phyloP scores from a whole-genome alignment of 1,140 invertebrate genomes.

The Streblospio benedicti region DNA sequence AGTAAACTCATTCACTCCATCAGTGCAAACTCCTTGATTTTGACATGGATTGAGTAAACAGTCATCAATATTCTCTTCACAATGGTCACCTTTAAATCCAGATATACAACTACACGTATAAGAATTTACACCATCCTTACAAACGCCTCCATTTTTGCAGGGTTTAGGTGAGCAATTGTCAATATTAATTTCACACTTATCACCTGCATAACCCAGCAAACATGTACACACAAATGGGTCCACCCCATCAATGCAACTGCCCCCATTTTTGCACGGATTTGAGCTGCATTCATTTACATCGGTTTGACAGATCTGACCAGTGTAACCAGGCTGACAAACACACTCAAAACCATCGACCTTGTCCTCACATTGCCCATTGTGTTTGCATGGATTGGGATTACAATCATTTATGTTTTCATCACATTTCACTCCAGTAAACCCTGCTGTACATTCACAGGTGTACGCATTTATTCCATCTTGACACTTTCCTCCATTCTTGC shows the following conservation, averaged over 20 bases:
- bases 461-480: neutral
- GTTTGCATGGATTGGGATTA: slow-evolving; percentile 28
- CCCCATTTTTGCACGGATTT: slow-evolving; percentile 76
- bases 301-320: slow-evolving; percentile 54
- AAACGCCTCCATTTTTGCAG: slow-evolving; percentile 11
- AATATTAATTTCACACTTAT: slow-evolving; percentile 37
- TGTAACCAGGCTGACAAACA: slow-evolving; percentile 3
- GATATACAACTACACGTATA: slow-evolving; percentile 4
- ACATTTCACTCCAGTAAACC: slow-evolving; percentile 5
- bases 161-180: neutral
- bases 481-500: slow-evolving; percentile 59
- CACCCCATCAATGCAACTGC: slow-evolving; percentile 80
- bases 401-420: slow-evolving; percentile 26
- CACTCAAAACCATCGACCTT: slow-evolving; percentile 7
- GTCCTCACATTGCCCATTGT: slow-evolving; percentile 31
- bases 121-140: slow-evolving; percentile 4
- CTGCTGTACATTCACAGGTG: slow-evolving; percentile 1
- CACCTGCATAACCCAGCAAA: neutral
- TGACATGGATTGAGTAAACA: slow-evolving; percentile 85
- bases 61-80: slow-evolving; percentile 69
- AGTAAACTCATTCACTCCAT: slow-evolving; percentile 59
- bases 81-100: slow-evolving; percentile 1
- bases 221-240: too few species aligned
- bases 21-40: slow-evolving; percentile 85
- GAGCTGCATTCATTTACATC: slow-evolving; percentile 72